A percentile compares a stretch with the other conserved stretches of the same genome.
Evolutionary conservation across 2,797 vertebrate species (phyloP).

Genomic region (Melanogrammus aeglefinus): DNA sequence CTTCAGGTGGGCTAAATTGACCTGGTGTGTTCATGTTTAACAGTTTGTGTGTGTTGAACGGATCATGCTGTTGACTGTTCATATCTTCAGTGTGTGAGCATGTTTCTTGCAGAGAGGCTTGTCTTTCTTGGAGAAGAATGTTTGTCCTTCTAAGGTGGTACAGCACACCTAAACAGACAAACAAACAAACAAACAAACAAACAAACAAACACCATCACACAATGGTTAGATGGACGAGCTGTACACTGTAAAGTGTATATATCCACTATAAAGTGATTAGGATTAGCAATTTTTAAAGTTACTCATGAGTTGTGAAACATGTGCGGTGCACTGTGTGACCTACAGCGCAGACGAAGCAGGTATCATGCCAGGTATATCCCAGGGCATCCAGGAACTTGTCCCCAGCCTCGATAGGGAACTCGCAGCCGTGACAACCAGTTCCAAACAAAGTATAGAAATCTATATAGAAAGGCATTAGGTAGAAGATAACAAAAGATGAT

Average conservation of each 20-base stretch:
- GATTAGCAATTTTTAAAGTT: not conserved
- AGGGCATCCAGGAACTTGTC: constrained; percentile 96
- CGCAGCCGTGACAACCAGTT: constrained; percentile 91
- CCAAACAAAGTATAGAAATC: constrained; percentile 95
- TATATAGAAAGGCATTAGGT: constrained; percentile 40
- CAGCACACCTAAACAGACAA: constrained; percentile 81
- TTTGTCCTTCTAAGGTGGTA: constrained; percentile 88
- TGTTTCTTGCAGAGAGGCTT: constrained; percentile 99
- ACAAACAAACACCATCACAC: not conserved
- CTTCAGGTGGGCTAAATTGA: not conserved
- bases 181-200: not conserved
- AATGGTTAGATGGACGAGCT: not conserved
- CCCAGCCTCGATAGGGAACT: constrained; percentile 96
- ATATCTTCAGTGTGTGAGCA: constrained; percentile 87
- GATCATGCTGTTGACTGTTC: constrained; percentile 39
- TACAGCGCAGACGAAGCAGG: constrained; percentile 95
- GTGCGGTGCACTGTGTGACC: constrained; percentile 54
- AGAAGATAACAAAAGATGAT: not conserved
- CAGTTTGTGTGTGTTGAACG: not conserved
- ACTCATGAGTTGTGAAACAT: not conserved
- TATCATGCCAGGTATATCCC: constrained; percentile 94
- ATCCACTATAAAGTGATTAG: not conserved
- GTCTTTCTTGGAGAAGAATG: constrained; percentile 97
- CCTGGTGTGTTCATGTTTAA: not conserved
- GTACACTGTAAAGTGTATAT: too few species aligned